Conservation (phyloP, 1,140 invertebrate genomes). For the Pemphigus obesinymphae region DNA sequence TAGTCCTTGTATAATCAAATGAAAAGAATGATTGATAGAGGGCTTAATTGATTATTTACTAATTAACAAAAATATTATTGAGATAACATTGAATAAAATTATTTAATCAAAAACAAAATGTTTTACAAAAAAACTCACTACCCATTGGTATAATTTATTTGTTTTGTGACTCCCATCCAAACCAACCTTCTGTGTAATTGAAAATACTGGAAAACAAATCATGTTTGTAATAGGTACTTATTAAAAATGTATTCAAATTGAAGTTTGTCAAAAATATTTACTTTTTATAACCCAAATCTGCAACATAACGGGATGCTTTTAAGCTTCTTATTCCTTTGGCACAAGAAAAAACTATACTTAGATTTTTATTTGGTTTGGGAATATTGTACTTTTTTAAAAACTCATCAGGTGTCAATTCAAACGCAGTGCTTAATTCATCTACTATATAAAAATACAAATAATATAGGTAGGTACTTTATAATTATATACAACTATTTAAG, state of each 20-base stretch:
- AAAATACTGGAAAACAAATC: neutral
- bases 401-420: conserved; percentile 14
- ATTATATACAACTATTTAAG: neutral
- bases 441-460: conserved; percentile 42
- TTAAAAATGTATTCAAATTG: neutral
- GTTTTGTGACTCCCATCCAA: conserved; percentile 20
- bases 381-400: conserved; percentile 43
- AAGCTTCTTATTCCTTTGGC: conserved; percentile 44
- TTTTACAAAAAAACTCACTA: neutral
- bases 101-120: neutral
- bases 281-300: conserved; percentile 43
- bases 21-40: too few relatives aligned
- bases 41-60: neutral
- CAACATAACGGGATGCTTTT: conserved; percentile 32
- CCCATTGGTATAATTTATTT: neutral
- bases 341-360: conserved; percentile 44
- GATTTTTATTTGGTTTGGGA: conserved; percentile 40
- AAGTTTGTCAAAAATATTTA: conserved; percentile 11
- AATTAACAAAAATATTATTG: neutral
- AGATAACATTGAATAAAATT: neutral
- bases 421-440: conserved; percentile 40
- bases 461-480: neutral
- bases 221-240: neutral
- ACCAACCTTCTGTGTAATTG: conserved; percentile 19
- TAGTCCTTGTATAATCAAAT: too few relatives aligned